Evolutionary conservation across 2,797 vertebrate genomes (phyloP).

Genomic region (Trachurus trachurus): DNA sequence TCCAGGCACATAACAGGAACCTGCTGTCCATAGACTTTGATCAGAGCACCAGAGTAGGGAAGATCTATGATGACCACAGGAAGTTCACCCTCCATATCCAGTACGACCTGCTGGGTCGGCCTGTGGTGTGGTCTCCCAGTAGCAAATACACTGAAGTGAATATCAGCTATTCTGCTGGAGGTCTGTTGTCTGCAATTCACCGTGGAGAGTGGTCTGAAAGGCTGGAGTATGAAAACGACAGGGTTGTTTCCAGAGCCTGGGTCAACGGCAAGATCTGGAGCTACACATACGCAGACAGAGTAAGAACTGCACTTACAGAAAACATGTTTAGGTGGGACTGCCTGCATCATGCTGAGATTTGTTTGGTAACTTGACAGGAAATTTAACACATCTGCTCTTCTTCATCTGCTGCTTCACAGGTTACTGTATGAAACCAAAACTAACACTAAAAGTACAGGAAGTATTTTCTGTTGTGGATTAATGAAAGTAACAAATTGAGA

Average conservation of each 20-base stretch:
- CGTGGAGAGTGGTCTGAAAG: conserved; percentile 97
- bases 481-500: conserved; percentile 27
- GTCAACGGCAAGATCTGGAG: conserved; percentile 99
- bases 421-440: conserved; percentile 45
- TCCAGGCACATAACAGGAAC: conserved; percentile 97
- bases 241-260: conserved; percentile 95
- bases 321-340: background rate
- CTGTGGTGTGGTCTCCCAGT: conserved; percentile 94
- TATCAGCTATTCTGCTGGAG: conserved; percentile 92
- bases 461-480: background rate
- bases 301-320: conserved; percentile 66
- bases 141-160: conserved; percentile 98
- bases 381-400: conserved; percentile 21
- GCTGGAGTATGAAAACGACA: conserved; percentile 95
- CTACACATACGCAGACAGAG: conserved; percentile 98
- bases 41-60: conserved; percentile 93
- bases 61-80: conserved; percentile 98
- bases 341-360: conserved; percentile 28
- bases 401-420: conserved; percentile 23
- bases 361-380: conserved; percentile 24
- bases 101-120: conserved; percentile 93
- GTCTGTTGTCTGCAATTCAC: conserved; percentile 93
- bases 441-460: conserved; percentile 11
- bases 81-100: conserved; percentile 98
- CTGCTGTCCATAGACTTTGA: conserved; percentile 98